Evolutionary conservation across 2,888 invertebrate species (phyloP).

Genomic region (Eurytoma adleriae): DNA sequence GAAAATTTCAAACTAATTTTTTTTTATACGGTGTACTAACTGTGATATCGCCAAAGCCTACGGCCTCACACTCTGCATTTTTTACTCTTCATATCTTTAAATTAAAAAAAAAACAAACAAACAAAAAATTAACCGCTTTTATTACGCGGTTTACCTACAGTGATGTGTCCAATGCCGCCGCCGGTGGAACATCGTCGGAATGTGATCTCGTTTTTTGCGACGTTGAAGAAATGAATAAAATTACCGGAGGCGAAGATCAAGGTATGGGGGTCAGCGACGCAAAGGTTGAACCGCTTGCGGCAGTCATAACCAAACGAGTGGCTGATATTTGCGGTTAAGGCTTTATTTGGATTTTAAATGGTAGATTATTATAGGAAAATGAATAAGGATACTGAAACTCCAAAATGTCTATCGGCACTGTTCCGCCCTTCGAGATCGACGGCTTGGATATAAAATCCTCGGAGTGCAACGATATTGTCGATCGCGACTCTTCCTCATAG

Average conservation of each 20-base stretch:
- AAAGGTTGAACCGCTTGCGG: slow-evolving; percentile 87
- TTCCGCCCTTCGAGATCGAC: slow-evolving; percentile 77
- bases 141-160: slow-evolving; percentile 77
- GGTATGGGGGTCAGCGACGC: slow-evolving; percentile 85
- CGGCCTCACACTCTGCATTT: too few relatives aligned
- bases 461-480: slow-evolving; percentile 67
- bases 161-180: slow-evolving; percentile 88
- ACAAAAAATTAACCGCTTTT: slow-evolving; percentile 58
- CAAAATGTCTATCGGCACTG: slow-evolving; percentile 80
- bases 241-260: slow-evolving; percentile 90
- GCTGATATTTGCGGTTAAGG: slow-evolving; percentile 75
- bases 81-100: too few relatives aligned
- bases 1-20: neutral
- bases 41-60: too few relatives aligned
- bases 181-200: slow-evolving; percentile 87
- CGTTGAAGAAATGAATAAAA: slow-evolving; percentile 86
- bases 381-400: slow-evolving; percentile 83
- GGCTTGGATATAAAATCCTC: slow-evolving; percentile 80
- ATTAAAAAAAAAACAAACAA: slow-evolving; percentile 2
- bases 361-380: slow-evolving; percentile 6
- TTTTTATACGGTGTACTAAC: neutral
- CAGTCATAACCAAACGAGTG: slow-evolving; percentile 93
- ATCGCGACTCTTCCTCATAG: slow-evolving; percentile 9
- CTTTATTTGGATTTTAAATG: neutral
- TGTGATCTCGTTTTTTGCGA: slow-evolving; percentile 81